phyloP scores from a whole-genome alignment of 2,113 vertebrate species.

The Natator depressus region DNA sequence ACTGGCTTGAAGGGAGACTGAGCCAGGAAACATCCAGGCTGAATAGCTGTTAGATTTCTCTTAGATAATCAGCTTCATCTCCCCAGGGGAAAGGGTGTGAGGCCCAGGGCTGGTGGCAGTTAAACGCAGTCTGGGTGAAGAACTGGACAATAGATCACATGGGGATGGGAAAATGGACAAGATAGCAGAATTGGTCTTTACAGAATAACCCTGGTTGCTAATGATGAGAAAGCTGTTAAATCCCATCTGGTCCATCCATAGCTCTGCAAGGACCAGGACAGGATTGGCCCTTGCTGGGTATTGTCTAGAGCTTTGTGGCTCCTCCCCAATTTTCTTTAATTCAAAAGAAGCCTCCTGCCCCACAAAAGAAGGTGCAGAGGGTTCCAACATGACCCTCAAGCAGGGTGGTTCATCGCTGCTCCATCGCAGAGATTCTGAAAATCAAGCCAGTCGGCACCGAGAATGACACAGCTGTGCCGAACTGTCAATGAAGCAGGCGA shows the following conservation, averaged over 20 bases:
- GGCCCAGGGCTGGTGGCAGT: background rate
- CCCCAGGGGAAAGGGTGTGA: background rate
- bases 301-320: background rate
- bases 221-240: background rate
- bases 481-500: no score
- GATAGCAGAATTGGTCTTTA: background rate
- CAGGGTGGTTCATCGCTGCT: no score
- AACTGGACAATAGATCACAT: background rate
- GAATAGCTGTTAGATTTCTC: background rate
- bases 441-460: no score
- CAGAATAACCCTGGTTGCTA: background rate
- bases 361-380: no score
- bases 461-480: no score
- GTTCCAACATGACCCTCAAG: no score
- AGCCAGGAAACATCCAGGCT: background rate
- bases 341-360: no score
- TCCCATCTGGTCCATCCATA: background rate
- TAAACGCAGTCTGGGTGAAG: background rate
- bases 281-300: background rate
- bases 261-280: background rate
- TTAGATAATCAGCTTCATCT: background rate
- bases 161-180: background rate
- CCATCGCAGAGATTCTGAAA: no score
- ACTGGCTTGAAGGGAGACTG: background rate
- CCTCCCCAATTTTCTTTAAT: background rate